phyloP scores from a whole-genome alignment of 2,797 vertebrate genomes.

The Margarornis squamiger region DNA sequence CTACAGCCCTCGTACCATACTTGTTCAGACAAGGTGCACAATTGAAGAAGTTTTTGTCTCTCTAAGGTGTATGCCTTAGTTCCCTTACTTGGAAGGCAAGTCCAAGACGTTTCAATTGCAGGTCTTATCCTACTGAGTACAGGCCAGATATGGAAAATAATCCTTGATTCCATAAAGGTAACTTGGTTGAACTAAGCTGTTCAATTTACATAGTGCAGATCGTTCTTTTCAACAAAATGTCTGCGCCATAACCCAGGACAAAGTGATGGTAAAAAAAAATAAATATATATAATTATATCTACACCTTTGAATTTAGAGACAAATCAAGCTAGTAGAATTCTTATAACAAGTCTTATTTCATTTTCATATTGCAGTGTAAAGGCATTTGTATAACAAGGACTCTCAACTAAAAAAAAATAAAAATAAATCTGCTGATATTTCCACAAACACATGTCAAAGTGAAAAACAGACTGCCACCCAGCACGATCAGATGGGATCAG shows the following conservation, averaged over 20 bases:
- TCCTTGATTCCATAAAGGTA: not conserved
- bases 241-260: not conserved
- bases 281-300: not conserved
- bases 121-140: not conserved
- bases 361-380: not conserved
- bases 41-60: not conserved
- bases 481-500: conserved; percentile 15
- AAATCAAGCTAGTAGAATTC: not conserved
- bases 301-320: not conserved
- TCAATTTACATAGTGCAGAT: not conserved
- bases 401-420: not conserved
- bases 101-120: not conserved
- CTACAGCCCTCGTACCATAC: not conserved
- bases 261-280: not conserved
- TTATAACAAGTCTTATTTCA: not conserved
- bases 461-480: conserved; percentile 48
- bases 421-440: conserved; percentile 27
- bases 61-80: not conserved
- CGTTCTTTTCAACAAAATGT: not conserved
- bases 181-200: not conserved
- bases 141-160: not conserved
- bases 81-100: not conserved
- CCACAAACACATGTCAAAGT: conserved; percentile 49
- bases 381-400: not conserved
- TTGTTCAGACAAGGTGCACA: not conserved